Base-by-base conservation (phyloP, 2,888 invertebrate genomes). In the Horisme vitalbata region DNA sequence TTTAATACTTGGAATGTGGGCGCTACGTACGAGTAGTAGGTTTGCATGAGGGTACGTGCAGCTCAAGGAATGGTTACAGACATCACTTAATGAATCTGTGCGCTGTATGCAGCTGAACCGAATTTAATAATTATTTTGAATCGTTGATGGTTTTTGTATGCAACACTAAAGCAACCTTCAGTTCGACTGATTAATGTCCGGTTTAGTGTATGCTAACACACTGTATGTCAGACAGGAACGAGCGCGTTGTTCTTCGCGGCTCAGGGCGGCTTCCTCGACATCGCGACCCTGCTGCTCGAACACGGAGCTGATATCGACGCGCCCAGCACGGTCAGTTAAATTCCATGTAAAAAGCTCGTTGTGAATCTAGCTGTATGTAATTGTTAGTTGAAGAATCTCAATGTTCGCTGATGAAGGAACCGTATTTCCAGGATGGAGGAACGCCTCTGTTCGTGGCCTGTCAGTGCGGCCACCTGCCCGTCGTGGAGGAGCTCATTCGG, bases 161-260 rank as follows among this genome's bases (percentile, higher is more conserved):
- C n/a, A n/a, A n/a, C n/a, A n/a, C n/a, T n/a, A n/a, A n/a, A n/a
- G n/a, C n/a, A n/a, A n/a, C n/a, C n/a, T n/a, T n/a, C n/a, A n/a
- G n/a, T n/a, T n/a, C n/a, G n/a, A n/a, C n/a, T n/a, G n/a, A n/a
- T n/a, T n/a, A n/a, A n/a, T n/a, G n/a, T n/a, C n/a, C n/a, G n/a
- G n/a, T n/a, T 18, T 1, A 18, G 18, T 46, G 63, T 11, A 12
- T 7, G 14, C 12, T 41, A 45, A 39, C 39, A 35, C 13, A 14
- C 34, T 14, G 39, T 49, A 12, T 49, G 69, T 62, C 90, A 96
- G 94, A 97, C 98, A 45, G 97, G 98, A 49, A 97, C 98, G 31
- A 96, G 95, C 54, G 95, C 97, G 31, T 85, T 98, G 65, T 98
- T 98, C 89, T 98, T 98, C 84, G 97, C 98, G 47, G 95, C 97